These are phyloP conservation scores for Ophioderma brevispina DNA, from an alignment of 35 echinoderm and acorn worm species.

Conservation along the genomic window DNA sequence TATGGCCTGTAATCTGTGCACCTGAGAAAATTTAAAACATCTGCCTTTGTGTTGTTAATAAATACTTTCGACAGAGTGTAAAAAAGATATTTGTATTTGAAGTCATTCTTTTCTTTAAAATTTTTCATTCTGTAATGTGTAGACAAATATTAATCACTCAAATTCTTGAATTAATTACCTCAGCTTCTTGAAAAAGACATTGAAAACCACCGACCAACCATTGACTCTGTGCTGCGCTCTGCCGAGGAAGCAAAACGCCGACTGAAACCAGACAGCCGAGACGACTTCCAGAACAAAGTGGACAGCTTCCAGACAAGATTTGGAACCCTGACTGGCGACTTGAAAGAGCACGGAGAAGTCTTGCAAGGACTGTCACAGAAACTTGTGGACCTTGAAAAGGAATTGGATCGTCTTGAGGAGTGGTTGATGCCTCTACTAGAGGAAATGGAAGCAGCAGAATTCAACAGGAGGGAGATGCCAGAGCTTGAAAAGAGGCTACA, in stretches of 20 bases:
- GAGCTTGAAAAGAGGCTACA: conserved; percentile 72
- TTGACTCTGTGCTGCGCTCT: conserved; percentile 83
- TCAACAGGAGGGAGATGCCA: conserved; percentile 81
- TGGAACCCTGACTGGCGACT: conserved; percentile 33
- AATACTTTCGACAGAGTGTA: too few relatives aligned
- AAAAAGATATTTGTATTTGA: too few relatives aligned
- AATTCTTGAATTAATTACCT: too few relatives aligned
- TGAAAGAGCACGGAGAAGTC: conserved; percentile 75
- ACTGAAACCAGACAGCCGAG: conserved; percentile 69
- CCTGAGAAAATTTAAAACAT: too few relatives aligned
- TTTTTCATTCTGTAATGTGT: too few relatives aligned
- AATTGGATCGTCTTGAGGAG: conserved; percentile 91
- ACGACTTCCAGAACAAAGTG: conserved; percentile 81
- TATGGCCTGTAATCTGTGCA: too few relatives aligned
- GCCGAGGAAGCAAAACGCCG: conserved; percentile 66
- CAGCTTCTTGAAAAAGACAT: conserved; percentile 98
- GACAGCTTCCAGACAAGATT: conserved; percentile 75
- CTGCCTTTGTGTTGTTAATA: too few relatives aligned
- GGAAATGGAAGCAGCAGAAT: conserved; percentile 80
- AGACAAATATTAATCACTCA: too few relatives aligned
- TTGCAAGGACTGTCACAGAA: conserved; percentile 67
- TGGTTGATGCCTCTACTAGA: conserved; percentile 90
- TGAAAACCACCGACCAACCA: conserved; percentile 88
- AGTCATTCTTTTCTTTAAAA: too few relatives aligned
- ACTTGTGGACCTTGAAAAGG: conserved; percentile 78